Conservation (phyloP, 2,113 vertebrate genomes). For the Fukomys damarensis region DNA sequence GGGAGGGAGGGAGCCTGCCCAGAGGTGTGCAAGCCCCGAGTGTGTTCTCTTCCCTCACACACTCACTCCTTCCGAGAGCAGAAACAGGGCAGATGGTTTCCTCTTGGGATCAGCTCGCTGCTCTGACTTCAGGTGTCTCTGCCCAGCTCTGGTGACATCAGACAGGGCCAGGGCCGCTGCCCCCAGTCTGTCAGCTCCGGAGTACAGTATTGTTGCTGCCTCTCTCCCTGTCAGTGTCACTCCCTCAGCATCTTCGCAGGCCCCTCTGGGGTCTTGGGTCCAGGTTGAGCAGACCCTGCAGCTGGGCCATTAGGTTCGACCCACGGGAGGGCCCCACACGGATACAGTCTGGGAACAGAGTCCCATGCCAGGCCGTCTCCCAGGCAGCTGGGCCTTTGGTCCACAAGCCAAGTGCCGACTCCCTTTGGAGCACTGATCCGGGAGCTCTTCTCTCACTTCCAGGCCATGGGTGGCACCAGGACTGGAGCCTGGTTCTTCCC, state of each 20-base stretch:
- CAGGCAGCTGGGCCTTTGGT: rapidly evolving
- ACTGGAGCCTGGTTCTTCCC: too few relatives aligned
- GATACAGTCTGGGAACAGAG: background rate
- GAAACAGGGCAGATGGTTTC: background rate
- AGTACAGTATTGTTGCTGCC: rapidly evolving
- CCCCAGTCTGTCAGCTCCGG: background rate
- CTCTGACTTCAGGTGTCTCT: too few relatives aligned
- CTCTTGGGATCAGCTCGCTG: too few relatives aligned
- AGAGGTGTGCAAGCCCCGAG: rapidly evolving
- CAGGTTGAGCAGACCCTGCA: background rate
- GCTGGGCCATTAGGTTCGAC: rapidly evolving
- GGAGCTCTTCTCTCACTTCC: background rate
- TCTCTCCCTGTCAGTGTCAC: background rate
- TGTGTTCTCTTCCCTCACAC: too few relatives aligned
- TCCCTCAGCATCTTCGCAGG: background rate
- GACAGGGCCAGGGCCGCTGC: background rate
- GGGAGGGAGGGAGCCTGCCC: background rate
- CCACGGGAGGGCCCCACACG: rapidly evolving
- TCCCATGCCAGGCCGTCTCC: background rate
- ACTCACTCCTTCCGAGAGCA: rapidly evolving
- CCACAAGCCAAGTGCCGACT: too few relatives aligned
- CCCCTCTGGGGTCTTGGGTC: background rate
- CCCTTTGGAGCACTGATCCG: background rate
- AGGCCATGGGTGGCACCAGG: background rate
- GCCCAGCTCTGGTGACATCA: background rate